Evolutionary conservation across 1,140 invertebrate species (phyloP), one percentile per base, ranked within the genome.

Genomic region (Bombus waltoni): DNA sequence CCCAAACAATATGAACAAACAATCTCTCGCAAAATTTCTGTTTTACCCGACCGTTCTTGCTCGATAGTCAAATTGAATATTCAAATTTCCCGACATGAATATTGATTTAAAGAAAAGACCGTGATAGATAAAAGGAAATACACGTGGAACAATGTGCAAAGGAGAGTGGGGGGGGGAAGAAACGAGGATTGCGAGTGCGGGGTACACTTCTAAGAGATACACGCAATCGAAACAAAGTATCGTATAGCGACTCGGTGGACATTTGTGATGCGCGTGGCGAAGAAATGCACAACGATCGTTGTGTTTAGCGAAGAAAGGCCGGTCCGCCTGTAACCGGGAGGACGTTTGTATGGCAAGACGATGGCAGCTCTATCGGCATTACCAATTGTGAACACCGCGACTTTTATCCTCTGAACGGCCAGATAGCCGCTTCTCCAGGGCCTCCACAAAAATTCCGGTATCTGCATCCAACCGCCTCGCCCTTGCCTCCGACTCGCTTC

Each of bases 261-360:
- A 32, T 87, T 84, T 83, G 32, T 86, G 83, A 85, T 83, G 86
- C 74, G 71, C 62, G 77, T 80, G 81, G 68, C 68, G 72, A 78
- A 77, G 86, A 81, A 75, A 68, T 28, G 76, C 77, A 57, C 76
- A 74, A 85, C 86, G 72, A 71, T 80, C 86, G 89, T 91, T 86
- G 78, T 87, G 77, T 91, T 91, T 91, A 85, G 85, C 87, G 81
- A 92, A 92, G 89, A 90, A 93, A 91, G 88, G 83, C 81, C 89
- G 80, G 86, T 84, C 57, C 13, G 89, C 92, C 91, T 92, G 90
- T 93, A 94, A 92, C 91, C 90, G 85, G 75, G 88, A 88, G 87
- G 94, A 95, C 93, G 92, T 94, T 95, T 95, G 94, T 94, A 95
- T 94, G 91, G 94, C 92, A 94, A 94, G 89, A 92, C 90, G 93